phyloP scores from a whole-genome alignment of 2,888 invertebrate genomes.

The Deroplatys truncata region DNA sequence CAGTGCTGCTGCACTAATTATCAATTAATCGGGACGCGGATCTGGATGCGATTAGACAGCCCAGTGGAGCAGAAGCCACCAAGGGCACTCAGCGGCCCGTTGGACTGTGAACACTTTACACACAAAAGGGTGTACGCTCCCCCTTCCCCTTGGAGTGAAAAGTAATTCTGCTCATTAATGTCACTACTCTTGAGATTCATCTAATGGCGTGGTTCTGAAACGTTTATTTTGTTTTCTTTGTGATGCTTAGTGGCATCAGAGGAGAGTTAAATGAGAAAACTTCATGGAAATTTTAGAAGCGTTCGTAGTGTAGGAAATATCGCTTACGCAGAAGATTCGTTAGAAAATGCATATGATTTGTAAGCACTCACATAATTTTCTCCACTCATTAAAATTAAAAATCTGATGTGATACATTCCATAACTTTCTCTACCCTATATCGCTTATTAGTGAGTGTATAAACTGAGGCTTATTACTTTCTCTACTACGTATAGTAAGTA shows the following conservation, averaged over 20 bases:
- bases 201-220: background rate
- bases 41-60: background rate
- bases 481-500: no score
- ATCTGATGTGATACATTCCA: no score
- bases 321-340: no score
- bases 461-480: no score
- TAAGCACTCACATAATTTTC: no score
- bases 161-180: background rate
- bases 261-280: background rate
- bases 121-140: background rate
- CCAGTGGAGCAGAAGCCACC: background rate
- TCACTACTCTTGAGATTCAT: background rate
- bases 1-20: background rate
- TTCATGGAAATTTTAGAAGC: background rate
- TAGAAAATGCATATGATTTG: no score
- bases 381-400: no score
- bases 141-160: background rate
- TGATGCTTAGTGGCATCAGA: background rate
- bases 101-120: background rate
- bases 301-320: no score
- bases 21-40: background rate
- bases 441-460: no score
- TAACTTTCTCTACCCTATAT: no score
- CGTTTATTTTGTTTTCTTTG: background rate
- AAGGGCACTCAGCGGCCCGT: background rate